Evolutionary conservation across 2,888 invertebrate species (phyloP).

Genomic region (Chymomyza caudatula): DNA sequence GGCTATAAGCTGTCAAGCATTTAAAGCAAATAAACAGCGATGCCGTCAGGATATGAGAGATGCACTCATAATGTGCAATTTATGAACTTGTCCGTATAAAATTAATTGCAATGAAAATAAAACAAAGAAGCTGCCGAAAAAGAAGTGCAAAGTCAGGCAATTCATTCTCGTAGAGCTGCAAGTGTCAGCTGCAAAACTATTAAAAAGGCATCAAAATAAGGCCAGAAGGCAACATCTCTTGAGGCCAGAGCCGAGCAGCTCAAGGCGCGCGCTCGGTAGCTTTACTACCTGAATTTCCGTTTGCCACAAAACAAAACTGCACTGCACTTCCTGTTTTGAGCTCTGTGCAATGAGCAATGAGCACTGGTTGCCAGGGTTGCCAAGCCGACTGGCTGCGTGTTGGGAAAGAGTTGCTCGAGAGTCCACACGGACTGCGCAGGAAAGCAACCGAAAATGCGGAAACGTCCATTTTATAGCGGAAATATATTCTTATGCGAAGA

Average conservation of each 20-base stretch:
- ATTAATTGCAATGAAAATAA: slow-evolving; percentile 48
- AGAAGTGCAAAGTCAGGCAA: neutral
- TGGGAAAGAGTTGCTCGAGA: neutral
- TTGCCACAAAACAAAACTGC: slow-evolving; percentile 51
- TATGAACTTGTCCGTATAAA: slow-evolving; percentile 51
- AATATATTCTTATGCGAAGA: slow-evolving; percentile 73
- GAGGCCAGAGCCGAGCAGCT: neutral
- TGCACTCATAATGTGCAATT: slow-evolving; percentile 46
- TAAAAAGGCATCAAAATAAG: slow-evolving; percentile 52
- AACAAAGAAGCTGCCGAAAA: neutral
- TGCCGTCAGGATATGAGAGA: neutral
- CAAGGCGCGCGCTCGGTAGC: slow-evolving; percentile 7
- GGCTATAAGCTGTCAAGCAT: slow-evolving; percentile 40
- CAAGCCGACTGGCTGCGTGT: neutral
- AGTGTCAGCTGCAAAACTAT: slow-evolving; percentile 59
- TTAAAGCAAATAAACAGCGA: slow-evolving; percentile 62
- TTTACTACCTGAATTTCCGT: slow-evolving; percentile 60
- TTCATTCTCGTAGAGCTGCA: neutral
- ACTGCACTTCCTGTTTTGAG: slow-evolving; percentile 55
- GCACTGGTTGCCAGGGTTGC: neutral
- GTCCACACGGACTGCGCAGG: slow-evolving; percentile 1
- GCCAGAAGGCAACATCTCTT: neutral
- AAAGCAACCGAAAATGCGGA: slow-evolving; percentile 60
- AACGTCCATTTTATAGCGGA: slow-evolving; percentile 74
- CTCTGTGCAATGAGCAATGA: slow-evolving; percentile 5